Conservation (phyloP, 2,888 invertebrate species). For the Drosophila demipolita region DNA sequence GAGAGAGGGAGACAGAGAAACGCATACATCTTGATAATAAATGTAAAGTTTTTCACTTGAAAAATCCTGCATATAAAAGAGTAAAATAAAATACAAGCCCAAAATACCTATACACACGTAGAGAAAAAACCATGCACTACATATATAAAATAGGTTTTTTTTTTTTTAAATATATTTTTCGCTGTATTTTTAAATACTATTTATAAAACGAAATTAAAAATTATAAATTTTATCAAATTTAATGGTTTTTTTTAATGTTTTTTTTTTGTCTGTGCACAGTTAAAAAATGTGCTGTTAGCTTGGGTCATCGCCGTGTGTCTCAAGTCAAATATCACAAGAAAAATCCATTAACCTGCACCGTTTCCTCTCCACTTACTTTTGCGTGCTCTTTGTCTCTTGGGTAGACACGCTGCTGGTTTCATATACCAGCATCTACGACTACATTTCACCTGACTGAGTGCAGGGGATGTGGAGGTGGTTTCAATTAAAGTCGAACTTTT, state of each 20-base stretch:
- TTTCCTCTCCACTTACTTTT: conserved; percentile 56
- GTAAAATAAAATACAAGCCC: conserved; percentile 60
- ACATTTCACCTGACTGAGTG: background rate
- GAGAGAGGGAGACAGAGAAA: background rate
- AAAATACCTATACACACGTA: background rate
- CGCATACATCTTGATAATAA: conserved; percentile 64
- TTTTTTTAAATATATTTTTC: background rate
- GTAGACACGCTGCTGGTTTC: conserved; percentile 24
- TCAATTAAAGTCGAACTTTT: conserved; percentile 14
- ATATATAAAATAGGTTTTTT: background rate
- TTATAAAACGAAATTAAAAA: background rate
- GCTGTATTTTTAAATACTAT: background rate
- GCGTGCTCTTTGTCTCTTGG: conserved; percentile 39
- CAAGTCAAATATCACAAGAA: conserved; percentile 76
- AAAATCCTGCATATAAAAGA: conserved; percentile 58
- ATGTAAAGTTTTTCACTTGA: conserved; percentile 75
- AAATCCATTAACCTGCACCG: conserved; percentile 78
- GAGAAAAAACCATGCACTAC: background rate
- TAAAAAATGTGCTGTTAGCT: conserved; percentile 26
- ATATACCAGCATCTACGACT: conserved; percentile 15
- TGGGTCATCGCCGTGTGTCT: conserved; percentile 57
- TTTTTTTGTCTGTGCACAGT: background rate
- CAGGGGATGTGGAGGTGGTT: background rate
- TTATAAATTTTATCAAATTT: background rate
- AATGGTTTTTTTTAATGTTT: no score